Conservation (phyloP, 2,888 invertebrate species). For the Stenodema calcarata region DNA sequence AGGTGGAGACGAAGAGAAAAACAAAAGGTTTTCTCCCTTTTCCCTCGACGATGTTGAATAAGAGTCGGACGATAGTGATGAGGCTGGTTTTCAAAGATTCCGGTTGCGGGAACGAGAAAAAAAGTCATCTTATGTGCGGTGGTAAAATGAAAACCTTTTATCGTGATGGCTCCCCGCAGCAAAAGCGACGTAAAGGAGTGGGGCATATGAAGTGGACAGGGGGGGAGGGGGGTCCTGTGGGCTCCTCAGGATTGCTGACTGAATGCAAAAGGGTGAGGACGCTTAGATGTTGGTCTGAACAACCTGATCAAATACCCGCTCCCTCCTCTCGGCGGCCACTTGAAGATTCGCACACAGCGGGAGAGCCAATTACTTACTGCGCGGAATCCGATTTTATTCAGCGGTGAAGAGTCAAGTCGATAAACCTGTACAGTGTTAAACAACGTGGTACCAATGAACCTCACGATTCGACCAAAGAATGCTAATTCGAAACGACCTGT, state of each 20-base stretch:
- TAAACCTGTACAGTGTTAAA: too few species aligned
- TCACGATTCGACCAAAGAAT: too few species aligned
- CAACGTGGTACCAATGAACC: too few species aligned
- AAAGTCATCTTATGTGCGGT: conserved; percentile 17
- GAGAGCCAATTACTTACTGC: not conserved
- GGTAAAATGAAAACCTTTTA: conserved; percentile 18
- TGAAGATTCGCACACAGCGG: not conserved
- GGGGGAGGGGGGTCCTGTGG: not conserved
- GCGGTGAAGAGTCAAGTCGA: not conserved
- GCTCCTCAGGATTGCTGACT: not conserved
- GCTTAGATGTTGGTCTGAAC: not conserved
- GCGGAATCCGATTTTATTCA: not conserved
- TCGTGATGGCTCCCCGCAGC: not conserved
- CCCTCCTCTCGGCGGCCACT: not conserved
- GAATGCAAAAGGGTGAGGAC: conserved; percentile 1
- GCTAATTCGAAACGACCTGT: too few species aligned
- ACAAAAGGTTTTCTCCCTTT: not conserved
- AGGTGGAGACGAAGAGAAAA: not conserved
- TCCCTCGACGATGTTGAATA: not conserved
- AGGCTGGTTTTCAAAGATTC: conserved; percentile 7
- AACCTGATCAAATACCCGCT: not conserved
- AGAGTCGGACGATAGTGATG: not conserved
- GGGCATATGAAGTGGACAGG: not conserved
- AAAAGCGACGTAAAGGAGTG: not conserved
- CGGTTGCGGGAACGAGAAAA: not conserved